Percentiles rank a stretch among this genome's conserved stretches.
Evolutionary conservation across 2,888 invertebrate species (phyloP).

Genomic region (Nemotelus pantherinus): DNA sequence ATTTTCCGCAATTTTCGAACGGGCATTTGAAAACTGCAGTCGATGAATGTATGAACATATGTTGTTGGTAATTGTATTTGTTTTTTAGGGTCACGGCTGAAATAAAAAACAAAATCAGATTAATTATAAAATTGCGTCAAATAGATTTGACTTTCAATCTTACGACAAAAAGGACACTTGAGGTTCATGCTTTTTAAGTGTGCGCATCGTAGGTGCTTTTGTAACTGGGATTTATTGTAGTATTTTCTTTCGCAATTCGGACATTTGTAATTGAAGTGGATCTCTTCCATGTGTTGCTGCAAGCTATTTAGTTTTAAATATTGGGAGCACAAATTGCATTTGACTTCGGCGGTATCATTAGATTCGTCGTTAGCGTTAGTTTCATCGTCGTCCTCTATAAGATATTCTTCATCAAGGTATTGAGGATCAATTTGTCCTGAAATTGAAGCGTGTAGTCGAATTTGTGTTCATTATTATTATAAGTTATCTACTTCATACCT

Average conservation of each 20-base stretch:
- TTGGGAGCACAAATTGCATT: slow-evolving; percentile 8
- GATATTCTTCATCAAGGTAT: background rate
- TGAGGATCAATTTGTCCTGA: background rate
- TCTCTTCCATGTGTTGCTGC: slow-evolving; percentile 13
- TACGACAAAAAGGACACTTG: slow-evolving; percentile 38
- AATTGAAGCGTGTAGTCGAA: no score
- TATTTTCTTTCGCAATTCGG: slow-evolving; percentile 21
- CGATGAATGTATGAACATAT: slow-evolving; percentile 33
- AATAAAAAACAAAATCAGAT: background rate
- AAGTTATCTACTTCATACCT: no score
- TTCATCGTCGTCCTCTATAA: background rate
- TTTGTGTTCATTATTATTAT: no score
- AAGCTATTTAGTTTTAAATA: background rate
- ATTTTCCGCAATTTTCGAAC: slow-evolving; percentile 19
- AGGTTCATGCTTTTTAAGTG: slow-evolving; percentile 38
- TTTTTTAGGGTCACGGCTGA: slow-evolving; percentile 33
- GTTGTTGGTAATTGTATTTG: slow-evolving; percentile 45
- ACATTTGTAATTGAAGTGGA: slow-evolving; percentile 19
- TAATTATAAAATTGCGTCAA: background rate
- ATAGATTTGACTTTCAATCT: background rate
- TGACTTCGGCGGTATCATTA: background rate
- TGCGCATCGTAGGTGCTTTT: slow-evolving; percentile 21
- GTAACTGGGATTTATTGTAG: background rate
- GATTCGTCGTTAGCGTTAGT: background rate
- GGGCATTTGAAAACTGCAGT: slow-evolving; percentile 31